A percentile compares a stretch with the other conserved stretches of the same genome.
Evolutionary conservation across 1,140 invertebrate species (phyloP).

Genomic region (Acromyrmex heyeri): DNA sequence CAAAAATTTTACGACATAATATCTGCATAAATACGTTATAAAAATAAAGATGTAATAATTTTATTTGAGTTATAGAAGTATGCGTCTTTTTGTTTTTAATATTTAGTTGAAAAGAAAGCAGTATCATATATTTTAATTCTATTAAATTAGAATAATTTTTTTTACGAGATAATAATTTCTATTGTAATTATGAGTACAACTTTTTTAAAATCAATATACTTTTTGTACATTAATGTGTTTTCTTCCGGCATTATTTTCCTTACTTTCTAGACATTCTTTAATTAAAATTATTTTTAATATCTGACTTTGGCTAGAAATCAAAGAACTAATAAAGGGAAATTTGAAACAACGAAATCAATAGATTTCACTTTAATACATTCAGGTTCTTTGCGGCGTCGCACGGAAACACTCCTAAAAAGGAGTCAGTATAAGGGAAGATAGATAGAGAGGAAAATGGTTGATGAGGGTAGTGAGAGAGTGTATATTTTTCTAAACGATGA

Average conservation of each 20-base stretch:
- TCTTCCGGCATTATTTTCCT: background rate
- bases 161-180: background rate
- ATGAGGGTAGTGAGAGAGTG: constrained; percentile 35
- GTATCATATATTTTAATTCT: background rate
- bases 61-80: background rate
- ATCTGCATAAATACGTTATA: background rate
- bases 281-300: constrained; percentile 2
- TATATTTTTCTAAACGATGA: constrained; percentile 67
- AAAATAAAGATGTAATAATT: background rate
- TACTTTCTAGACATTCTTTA: background rate
- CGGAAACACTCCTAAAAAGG: constrained; percentile 44
- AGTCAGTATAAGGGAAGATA: constrained; percentile 15
- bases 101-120: background rate
- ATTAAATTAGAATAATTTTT: background rate
- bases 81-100: background rate
- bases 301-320: background rate
- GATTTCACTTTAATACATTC: background rate
- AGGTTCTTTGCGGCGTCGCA: constrained; percentile 17
- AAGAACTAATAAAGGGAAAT: background rate
- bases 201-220: background rate
- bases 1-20: background rate
- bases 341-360: too few species aligned
- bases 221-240: background rate
- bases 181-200: background rate
- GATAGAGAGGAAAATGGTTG: constrained; percentile 6